Evolutionary conservation across 2,113 vertebrate genomes (phyloP).

Genomic region (Lepus europaeus): DNA sequence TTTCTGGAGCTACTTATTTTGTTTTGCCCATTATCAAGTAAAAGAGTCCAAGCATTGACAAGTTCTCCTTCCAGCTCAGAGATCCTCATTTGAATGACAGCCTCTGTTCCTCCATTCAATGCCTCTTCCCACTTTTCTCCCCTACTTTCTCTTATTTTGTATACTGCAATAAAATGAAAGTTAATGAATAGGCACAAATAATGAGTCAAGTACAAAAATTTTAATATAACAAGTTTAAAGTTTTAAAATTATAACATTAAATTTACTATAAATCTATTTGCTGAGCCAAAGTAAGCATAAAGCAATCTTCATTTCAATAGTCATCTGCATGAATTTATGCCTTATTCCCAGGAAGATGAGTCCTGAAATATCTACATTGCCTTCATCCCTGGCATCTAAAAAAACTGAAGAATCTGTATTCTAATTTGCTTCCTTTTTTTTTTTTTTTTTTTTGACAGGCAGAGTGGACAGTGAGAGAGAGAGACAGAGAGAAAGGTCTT

Average conservation of each 20-base stretch:
- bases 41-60: not conserved
- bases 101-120: not conserved
- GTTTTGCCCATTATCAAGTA: not conserved
- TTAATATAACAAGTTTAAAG: not conserved
- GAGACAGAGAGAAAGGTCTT: no score
- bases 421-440: not conserved
- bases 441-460: no score
- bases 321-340: not conserved
- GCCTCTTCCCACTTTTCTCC: not conserved
- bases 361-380: not conserved
- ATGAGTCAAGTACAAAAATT: not conserved
- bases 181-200: not conserved
- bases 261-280: not conserved
- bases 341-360: no score
- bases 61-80: not conserved
- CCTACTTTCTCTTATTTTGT: not conserved
- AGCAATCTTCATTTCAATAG: not conserved
- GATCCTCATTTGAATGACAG: accelerated
- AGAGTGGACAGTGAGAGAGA: no score
- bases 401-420: not conserved
- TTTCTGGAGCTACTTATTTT: not conserved
- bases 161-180: not conserved
- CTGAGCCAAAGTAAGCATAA: not conserved
- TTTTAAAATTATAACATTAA: not conserved
- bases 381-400: not conserved